Conservation (phyloP, 2,113 vertebrate genomes). For the Vidua macroura region DNA sequence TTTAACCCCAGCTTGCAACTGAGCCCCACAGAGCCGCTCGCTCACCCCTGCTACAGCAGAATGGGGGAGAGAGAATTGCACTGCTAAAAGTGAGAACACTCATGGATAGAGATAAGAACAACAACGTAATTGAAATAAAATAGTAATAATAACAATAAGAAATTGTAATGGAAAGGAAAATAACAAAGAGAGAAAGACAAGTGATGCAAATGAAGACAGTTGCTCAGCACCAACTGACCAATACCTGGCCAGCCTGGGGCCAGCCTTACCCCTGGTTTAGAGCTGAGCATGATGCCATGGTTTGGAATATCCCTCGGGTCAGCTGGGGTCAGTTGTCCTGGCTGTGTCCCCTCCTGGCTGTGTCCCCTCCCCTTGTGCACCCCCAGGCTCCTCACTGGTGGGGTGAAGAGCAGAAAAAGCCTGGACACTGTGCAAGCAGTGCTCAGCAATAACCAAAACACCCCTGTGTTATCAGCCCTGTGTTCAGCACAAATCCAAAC, state of each 20-base stretch:
- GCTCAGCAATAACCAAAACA: neutral
- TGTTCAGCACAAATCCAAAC: neutral
- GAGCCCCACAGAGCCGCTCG: accelerated
- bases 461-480: neutral
- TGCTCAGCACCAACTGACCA: neutral
- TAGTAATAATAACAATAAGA: neutral
- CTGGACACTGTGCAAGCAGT: neutral
- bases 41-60: neutral
- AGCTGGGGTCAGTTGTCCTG: neutral
- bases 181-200: neutral
- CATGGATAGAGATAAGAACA: neutral
- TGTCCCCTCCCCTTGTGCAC: neutral
- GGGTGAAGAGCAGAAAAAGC: neutral
- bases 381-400: neutral
- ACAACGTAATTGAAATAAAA: neutral
- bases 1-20: neutral
- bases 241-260: neutral
- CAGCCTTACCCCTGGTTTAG: neutral
- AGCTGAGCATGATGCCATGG: neutral
- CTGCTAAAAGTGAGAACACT: neutral
- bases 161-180: neutral
- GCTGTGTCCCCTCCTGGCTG: neutral
- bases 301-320: neutral
- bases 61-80: neutral
- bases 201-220: neutral